These are phyloP conservation scores for Ptilodon capucinus DNA, from an alignment of 2,888 invertebrate genomes.

Conservation along the genomic window DNA sequence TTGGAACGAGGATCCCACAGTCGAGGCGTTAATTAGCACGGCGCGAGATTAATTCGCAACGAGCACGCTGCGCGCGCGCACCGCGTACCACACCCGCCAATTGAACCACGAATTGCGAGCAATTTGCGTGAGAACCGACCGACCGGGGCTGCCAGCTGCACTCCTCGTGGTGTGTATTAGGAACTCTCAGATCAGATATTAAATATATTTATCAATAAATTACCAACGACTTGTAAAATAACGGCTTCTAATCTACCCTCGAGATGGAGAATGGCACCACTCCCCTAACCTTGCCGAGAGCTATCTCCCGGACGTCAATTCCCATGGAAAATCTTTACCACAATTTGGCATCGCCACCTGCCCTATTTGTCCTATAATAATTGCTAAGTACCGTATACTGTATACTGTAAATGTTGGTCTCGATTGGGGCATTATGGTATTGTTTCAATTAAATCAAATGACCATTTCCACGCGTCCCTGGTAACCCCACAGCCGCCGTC, in stretches of 20 bases:
- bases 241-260: no score
- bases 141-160: neutral
- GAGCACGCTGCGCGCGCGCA: constrained; percentile 14
- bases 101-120: constrained; percentile 28
- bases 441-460: no score
- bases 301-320: no score
- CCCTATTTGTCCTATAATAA: no score
- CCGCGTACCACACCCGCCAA: constrained; percentile 3
- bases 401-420: no score
- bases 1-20: neutral
- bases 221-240: neutral
- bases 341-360: no score
- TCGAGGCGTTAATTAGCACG: constrained; percentile 5
- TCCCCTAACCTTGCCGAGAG: no score
- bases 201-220: neutral
- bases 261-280: no score
- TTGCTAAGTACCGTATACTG: no score
- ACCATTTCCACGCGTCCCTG: neutral
- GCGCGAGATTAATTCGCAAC: constrained; percentile 23
- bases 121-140: constrained; percentile 43
- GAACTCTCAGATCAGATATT: no score
- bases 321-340: no score
- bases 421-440: no score
- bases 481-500: neutral
- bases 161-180: neutral